Percentiles rank a stretch among this genome's conserved stretches.
Evolutionary conservation across 1,140 invertebrate species (phyloP).

Genomic region (Saxidomus purpurata): DNA sequence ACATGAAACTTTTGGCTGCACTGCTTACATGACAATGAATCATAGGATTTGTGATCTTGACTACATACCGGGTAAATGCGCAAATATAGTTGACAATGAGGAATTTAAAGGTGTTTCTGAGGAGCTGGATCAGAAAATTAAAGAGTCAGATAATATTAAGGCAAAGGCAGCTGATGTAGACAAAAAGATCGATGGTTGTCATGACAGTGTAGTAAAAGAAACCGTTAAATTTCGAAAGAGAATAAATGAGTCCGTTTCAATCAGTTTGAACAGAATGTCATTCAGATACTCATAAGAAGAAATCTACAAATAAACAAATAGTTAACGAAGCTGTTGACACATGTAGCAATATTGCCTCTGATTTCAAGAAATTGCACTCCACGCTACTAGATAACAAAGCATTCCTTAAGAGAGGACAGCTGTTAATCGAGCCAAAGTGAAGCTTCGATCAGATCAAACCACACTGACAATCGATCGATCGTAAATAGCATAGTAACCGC

Average conservation of each 20-base stretch:
- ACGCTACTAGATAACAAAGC: too few relatives aligned
- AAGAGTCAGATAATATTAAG: neutral
- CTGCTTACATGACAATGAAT: neutral
- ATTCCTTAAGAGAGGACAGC: too few relatives aligned
- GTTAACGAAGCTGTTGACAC: too few relatives aligned
- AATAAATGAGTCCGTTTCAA: neutral
- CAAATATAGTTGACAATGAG: neutral
- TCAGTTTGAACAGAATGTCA: neutral
- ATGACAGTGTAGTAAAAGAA: neutral
- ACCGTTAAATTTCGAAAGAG: neutral
- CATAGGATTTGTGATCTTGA: neutral
- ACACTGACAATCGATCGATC: too few relatives aligned
- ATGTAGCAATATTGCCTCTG: too few relatives aligned
- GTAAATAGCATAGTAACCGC: too few relatives aligned
- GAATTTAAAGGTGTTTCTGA: neutral
- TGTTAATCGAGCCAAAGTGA: too few relatives aligned
- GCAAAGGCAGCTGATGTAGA: neutral
- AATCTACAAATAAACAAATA: neutral
- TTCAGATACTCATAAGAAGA: neutral
- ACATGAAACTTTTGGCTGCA: neutral
- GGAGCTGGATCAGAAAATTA: neutral
- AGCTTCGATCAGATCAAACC: too few relatives aligned
- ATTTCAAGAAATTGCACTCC: too few relatives aligned
- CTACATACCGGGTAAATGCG: neutral
- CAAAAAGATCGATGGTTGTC: neutral